Base-by-base conservation (phyloP, 2,113 vertebrate genomes). In the Caranx ignobilis region DNA sequence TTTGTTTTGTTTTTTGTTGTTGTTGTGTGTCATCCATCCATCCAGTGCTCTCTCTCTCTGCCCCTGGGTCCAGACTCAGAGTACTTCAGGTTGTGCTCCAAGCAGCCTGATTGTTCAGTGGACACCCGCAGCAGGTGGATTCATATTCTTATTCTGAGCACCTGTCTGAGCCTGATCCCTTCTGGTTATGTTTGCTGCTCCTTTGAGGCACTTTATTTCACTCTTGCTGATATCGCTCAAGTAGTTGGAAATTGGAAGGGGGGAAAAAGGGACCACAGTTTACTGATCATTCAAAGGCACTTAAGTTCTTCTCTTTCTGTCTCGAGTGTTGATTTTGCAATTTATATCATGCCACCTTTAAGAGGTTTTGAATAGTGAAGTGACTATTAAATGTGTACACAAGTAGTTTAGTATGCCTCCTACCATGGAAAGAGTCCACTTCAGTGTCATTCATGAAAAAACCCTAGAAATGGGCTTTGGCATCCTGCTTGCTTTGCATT, bases 401-500 rank as follows among this genome's bases (percentile, higher is more conserved):
- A 81, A 66, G 35, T 60, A 48, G 50, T 81, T 71, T 45, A 71
- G 52, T 60, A 66, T 81, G 62, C 69, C 67, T 75, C 6, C 21
- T 65, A 26, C 50, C 34, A 26, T 69, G 45, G 34, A 78, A 64
- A 70, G 60, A 78, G 31, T 76, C 69, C 32, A 80, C 67, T 72
- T 80, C 43, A 81, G 56, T 82, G 52, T 79, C 9, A 37, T 74
- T 75, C 70, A 61, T 77, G 62, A 80, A 83, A 83, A 75, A 77
- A 63, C 16, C 6, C 52, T 31, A 68, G 63, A 88, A 84, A 82
- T 86, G 39, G 82, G 71, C 62, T 75, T 75, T 62, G 66, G 78
- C 83, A 83, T 88, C 78, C 70, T 79, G 78, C 80, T 85, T 87
- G 63, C 54, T 82, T 90, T 87, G 87, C 84, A 92, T 88, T 84